Evolutionary conservation across 1,140 invertebrate genomes (phyloP), one percentile per base, ranked within the genome.

Genomic region (Plodia interpunctella): DNA sequence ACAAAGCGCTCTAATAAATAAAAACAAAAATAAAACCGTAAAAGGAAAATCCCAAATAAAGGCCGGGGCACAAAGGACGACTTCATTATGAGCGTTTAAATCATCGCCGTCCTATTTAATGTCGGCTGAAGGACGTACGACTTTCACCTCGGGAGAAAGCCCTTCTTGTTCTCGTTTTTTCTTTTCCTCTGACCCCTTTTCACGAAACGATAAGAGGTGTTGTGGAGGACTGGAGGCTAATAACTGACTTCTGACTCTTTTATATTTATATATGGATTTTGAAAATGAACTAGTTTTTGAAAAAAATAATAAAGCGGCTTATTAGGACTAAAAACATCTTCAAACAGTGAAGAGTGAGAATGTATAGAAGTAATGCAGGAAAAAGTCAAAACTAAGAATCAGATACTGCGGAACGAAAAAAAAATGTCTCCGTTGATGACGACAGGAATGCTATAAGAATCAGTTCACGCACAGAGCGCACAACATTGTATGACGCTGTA

Each of bases 121-220:
- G 38, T 0, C 2, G n/a, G 38, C 13, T 44, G 38, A 66, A 75
- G 67, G 73, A 75, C 73, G 51, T 10, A 52, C 51, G 52, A 79
- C 80, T 83, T 83, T 83, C 80, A 79, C 78, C 77, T 74, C 73
- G 71, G 79, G 78, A 79, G 80, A 80, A 83, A 83, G 80, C 69
- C 59, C 59, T 72, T 11, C 20, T 69, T 68, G 13, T 15, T 61
- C 25, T n/a, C 63, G 54, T 55, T 72, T 76, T 74, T 68, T 71
- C 63, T 62, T n/a, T n/a, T 72, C 64, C 62, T 68, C 59, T 60
- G 59, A 63, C 56, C 60, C 53, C 57, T 62, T 65, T 62, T 59
- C n/a, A 56, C 51, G 57, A 65, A 60, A 51, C 49, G 11, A 10
- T 53, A 28, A 20, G 18, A 53, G 15, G 15, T n/a, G 15, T 17